Conservation (phyloP, 2,888 invertebrate genomes). For the Dexiosoma caninum region DNA sequence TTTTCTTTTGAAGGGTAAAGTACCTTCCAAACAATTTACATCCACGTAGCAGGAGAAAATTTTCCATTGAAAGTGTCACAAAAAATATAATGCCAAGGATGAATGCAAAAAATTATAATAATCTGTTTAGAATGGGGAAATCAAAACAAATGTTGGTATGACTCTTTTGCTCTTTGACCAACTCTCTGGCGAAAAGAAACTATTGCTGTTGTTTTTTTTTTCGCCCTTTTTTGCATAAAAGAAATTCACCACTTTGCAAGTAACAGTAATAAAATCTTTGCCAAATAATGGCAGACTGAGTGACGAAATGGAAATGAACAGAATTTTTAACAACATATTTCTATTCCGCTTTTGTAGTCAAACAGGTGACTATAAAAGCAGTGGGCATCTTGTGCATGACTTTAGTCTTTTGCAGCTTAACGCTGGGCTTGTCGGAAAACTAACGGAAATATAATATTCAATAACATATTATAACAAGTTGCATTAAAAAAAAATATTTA, state of each 20-base stretch:
- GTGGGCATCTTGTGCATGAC: slow-evolving; percentile 18
- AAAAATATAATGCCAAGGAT: too few relatives aligned
- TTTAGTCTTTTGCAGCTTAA: slow-evolving; percentile 47
- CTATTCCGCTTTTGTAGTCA: slow-evolving; percentile 19
- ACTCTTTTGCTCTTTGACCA: background rate
- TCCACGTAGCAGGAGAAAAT: too few relatives aligned
- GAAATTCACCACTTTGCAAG: slow-evolving; percentile 11
- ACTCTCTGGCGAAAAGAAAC: background rate
- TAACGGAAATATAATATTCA: slow-evolving; percentile 5
- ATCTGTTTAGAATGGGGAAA: slow-evolving; percentile 52
- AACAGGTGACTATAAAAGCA: slow-evolving; percentile 59
- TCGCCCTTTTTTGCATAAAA: too few relatives aligned
- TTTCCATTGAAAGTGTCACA: too few relatives aligned
- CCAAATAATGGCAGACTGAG: background rate
- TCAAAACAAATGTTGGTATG: slow-evolving; percentile 32
- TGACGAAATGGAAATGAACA: background rate
- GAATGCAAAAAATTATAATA: too few relatives aligned
- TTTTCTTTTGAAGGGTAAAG: too few relatives aligned
- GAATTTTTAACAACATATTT: background rate
- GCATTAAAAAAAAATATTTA: too few relatives aligned
- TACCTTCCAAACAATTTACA: too few relatives aligned
- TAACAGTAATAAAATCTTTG: slow-evolving; percentile 17
- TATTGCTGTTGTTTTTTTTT: background rate
- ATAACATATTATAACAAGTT: too few relatives aligned
- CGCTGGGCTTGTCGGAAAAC: slow-evolving; percentile 3